Conservation (phyloP, 2,888 invertebrate species). For the Acheta domesticus region DNA sequence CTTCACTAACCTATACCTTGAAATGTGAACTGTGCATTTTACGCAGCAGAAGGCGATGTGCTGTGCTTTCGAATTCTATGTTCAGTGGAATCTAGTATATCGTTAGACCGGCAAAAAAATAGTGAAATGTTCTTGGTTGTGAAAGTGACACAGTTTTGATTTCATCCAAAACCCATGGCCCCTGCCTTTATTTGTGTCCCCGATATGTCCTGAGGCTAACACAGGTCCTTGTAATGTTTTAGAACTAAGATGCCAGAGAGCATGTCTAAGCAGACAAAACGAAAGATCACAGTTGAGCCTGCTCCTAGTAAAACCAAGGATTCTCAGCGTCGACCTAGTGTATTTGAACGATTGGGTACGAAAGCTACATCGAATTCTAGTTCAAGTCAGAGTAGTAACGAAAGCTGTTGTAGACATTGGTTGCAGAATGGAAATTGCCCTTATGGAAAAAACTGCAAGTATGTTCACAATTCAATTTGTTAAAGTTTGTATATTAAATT, state of each 20-base stretch:
- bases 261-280: conserved; percentile 68
- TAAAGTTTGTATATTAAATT: background rate
- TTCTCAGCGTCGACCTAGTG: conserved; percentile 65
- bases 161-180: background rate
- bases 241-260: conserved; percentile 44
- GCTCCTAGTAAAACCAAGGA: conserved; percentile 60
- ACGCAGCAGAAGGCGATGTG: background rate
- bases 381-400: conserved; percentile 44
- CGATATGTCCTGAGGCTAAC: background rate
- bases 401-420: conserved; percentile 71
- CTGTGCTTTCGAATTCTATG: background rate
- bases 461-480: conserved; percentile 34
- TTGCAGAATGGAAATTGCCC: conserved; percentile 72
- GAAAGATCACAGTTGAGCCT: conserved; percentile 73
- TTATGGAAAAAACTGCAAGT: conserved; percentile 74
- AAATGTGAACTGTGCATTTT: background rate
- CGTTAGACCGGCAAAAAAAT: background rate
- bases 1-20: background rate
- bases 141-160: background rate
- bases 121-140: background rate
- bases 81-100: background rate
- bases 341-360: conserved; percentile 77
- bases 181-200: background rate
- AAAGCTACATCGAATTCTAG: conserved; percentile 56
- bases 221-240: conserved; percentile 12